Conservation (phyloP, 1,140 invertebrate genomes). For the Euwallacea similis region DNA sequence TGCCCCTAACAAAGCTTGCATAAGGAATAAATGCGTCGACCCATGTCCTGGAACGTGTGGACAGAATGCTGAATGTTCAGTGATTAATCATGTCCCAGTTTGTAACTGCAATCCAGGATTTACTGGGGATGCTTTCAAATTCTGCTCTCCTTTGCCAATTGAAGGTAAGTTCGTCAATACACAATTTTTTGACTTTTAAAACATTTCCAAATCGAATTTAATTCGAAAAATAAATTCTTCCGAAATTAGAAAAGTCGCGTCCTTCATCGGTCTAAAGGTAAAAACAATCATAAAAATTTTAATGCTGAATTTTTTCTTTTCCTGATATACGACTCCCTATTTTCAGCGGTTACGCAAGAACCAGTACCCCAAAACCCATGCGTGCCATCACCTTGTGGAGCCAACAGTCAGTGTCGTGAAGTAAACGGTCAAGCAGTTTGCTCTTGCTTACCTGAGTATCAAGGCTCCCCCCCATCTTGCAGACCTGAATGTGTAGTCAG, state of each 20-base stretch:
- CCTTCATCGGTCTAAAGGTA: too few species aligned
- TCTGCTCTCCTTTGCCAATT: slow-evolving; percentile 42
- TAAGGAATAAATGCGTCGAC: slow-evolving; percentile 76
- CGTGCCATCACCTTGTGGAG: slow-evolving; percentile 69
- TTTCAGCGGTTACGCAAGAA: slow-evolving; percentile 50
- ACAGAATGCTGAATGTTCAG: slow-evolving; percentile 75
- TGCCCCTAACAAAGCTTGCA: slow-evolving; percentile 71
- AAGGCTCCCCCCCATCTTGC: slow-evolving; percentile 68
- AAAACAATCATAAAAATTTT: too few species aligned
- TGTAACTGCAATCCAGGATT: slow-evolving; percentile 75
- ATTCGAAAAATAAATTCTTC: not conserved
- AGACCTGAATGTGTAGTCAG: slow-evolving; percentile 74
- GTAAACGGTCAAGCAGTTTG: slow-evolving; percentile 64
- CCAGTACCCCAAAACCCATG: slow-evolving; percentile 57
- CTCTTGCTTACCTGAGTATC: slow-evolving; percentile 66
- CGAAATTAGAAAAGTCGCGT: not conserved
- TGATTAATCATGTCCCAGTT: slow-evolving; percentile 76
- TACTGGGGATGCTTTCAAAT: slow-evolving; percentile 71
- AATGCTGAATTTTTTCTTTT: too few species aligned
- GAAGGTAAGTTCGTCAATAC: slow-evolving; percentile 41
- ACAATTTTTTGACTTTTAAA: too few species aligned
- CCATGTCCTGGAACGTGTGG: slow-evolving; percentile 81
- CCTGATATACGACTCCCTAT: too few species aligned
- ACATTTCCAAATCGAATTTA: too few species aligned
- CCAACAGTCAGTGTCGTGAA: slow-evolving; percentile 66